Base-by-base conservation (phyloP, 2,888 invertebrate genomes). In the Andrena chrysosceles region DNA sequence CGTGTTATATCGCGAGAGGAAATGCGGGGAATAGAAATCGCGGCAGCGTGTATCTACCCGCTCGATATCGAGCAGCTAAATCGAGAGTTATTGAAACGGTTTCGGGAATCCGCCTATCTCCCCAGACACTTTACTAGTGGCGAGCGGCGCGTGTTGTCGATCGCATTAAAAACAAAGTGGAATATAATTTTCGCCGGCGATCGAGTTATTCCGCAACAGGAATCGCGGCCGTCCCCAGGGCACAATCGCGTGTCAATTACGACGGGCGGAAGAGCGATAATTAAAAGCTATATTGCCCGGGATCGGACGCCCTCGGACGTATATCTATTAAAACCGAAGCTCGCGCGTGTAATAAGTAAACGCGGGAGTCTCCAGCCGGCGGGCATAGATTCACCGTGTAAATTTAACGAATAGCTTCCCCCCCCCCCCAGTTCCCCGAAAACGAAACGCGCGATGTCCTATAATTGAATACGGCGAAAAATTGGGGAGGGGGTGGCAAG, bases 191-290 rank as follows among this genome's bases (percentile, higher is more conserved):
- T 31, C n/a, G 35, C 29, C 31, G 42, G 3, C 54, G 10, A 29
- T 72, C 52, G 35, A 33, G 48, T 71, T 68, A 63, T 60, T 70
- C 26, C 23, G 31, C 49, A 35, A 63, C 16, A 3, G n/a, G 23
- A 16, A 42, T 8, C 8, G 48, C 16, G 29, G 54, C 4, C 1
- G 4, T 8, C 26, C 16, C 35, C 31, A 42, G n/a, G 49, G 29
- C 52, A 69, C 77, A 62, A 67, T 78, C 48, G 56, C 20, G 48
- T 29, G 75, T 80, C 80, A 70, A 70, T 76, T 80, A 71, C 54
- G 52, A 33, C 54, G 3, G 31, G 31, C 52, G 52, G 66, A 69
- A 69, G 23, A 29, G 66, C 66, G 67, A 54, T 80, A 71, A 80
- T 77, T 71, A 71, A 77, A 80, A 77, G 31, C 66, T 59, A 66